These are phyloP conservation scores for Epinephelus awoara DNA, from an alignment of 2,797 vertebrate genomes.

Conservation along the genomic window DNA sequence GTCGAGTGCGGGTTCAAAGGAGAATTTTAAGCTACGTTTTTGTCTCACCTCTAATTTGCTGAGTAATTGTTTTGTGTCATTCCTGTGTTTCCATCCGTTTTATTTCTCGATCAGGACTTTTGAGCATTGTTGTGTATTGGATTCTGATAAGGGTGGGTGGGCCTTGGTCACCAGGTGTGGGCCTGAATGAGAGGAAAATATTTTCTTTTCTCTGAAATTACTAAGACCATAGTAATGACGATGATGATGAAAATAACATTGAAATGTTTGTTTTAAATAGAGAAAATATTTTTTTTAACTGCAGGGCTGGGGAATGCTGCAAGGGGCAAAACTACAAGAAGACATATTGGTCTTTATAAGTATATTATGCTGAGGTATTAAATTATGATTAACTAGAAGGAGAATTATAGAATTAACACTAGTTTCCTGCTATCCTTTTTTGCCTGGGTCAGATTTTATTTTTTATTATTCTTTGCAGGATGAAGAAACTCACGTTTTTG, in stretches of 20 bases:
- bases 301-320: constrained; percentile 85
- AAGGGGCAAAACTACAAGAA: constrained; percentile 83
- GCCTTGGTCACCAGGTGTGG: constrained; percentile 70
- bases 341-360: constrained; percentile 83
- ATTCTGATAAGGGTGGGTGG: constrained; percentile 79
- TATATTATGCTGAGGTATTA: constrained; percentile 87
- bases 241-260: constrained; percentile 77
- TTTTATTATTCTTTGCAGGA: constrained; percentile 90
- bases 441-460: constrained; percentile 90
- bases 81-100: constrained; percentile 84
- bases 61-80: constrained; percentile 85
- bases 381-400: constrained; percentile 88
- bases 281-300: constrained; percentile 91
- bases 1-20: constrained; percentile 64
- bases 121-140: constrained; percentile 78
- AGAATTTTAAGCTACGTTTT: constrained; percentile 79
- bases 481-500: constrained; percentile 89
- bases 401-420: constrained; percentile 89
- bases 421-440: constrained; percentile 88
- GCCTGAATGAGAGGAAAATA: constrained; percentile 77
- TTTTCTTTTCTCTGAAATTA: constrained; percentile 86
- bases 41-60: constrained; percentile 82
- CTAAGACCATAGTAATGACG: constrained; percentile 81
- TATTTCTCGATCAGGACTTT: constrained; percentile 80
- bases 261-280: constrained; percentile 90